These are phyloP conservation scores for Alloscopus bannaensis DNA, from an alignment of 2,888 invertebrate genomes.

Conservation along the genomic window DNA sequence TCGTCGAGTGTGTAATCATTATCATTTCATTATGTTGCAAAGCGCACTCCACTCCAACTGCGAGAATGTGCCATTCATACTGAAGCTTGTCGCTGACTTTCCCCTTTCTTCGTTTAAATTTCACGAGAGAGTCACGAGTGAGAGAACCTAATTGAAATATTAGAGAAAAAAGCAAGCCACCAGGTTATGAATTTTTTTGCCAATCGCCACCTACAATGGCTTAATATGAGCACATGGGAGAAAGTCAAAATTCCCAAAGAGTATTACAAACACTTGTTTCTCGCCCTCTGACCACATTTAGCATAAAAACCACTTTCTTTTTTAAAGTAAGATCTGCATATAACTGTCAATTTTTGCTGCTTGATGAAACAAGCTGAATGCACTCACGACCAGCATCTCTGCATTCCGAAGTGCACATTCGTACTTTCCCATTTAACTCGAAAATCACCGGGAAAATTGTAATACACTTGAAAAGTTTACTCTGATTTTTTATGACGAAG, in stretches of 20 bases:
- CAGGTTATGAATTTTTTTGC: constrained; percentile 55
- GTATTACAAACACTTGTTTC: no score
- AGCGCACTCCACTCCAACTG: no score
- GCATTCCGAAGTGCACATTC: not conserved
- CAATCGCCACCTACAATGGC: constrained; percentile 42
- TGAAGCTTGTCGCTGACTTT: not conserved
- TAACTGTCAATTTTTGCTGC: constrained; percentile 1
- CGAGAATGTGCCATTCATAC: no score
- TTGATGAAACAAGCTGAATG: no score
- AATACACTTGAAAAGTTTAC: constrained; percentile 23
- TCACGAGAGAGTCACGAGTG: constrained; percentile 28
- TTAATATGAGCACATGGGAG: constrained; percentile 26
- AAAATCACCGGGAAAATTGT: constrained; percentile 16
- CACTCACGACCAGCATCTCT: not conserved
- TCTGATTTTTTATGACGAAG: constrained; percentile 36
- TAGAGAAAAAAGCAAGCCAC: constrained; percentile 10
- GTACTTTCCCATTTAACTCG: constrained; percentile 11
- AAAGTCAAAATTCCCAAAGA: no score
- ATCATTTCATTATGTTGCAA: not conserved
- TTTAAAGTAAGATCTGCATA: no score
- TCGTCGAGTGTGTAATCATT: not conserved
- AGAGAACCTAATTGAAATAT: constrained; percentile 49
- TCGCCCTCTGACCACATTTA: no score
- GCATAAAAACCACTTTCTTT: not conserved
- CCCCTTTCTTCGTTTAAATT: not conserved